These are phyloP conservation scores for Podiceps cristatus DNA, from an alignment of 2,113 vertebrate genomes.

Conservation along the genomic window DNA sequence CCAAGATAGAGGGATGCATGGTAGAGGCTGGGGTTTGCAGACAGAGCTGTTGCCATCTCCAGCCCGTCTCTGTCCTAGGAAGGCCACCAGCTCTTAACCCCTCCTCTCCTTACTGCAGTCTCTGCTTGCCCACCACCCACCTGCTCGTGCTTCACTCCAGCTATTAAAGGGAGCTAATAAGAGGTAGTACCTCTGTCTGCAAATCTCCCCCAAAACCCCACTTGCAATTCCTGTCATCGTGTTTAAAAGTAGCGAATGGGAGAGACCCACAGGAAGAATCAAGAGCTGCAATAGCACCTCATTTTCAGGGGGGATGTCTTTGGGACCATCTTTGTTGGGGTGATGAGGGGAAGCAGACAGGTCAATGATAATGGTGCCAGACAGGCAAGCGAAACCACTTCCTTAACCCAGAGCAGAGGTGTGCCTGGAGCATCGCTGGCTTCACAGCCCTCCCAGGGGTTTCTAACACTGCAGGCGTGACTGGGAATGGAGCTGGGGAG, in stretches of 20 bases:
- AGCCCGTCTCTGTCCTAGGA: background rate
- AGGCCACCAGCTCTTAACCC: background rate
- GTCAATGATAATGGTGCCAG: background rate
- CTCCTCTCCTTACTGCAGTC: background rate
- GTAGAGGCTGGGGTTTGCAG: background rate
- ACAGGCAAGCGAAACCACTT: background rate
- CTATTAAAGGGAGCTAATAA: background rate
- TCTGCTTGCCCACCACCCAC: background rate
- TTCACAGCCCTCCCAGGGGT: fast-evolving
- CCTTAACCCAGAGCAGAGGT: background rate
- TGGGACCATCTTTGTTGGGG: background rate
- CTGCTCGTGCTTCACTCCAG: background rate
- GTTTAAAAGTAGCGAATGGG: background rate
- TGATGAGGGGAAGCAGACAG: background rate
- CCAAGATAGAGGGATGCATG: background rate
- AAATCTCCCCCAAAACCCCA: background rate
- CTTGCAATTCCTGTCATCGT: background rate
- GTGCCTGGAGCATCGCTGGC: background rate
- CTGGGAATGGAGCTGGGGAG: background rate
- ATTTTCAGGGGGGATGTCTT: background rate
- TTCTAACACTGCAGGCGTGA: background rate
- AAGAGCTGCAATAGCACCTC: background rate
- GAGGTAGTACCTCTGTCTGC: background rate
- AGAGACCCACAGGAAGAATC: background rate
- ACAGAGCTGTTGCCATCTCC: background rate